phyloP scores from a whole-genome alignment of 2,888 invertebrate species.

The Acronicta alni region DNA sequence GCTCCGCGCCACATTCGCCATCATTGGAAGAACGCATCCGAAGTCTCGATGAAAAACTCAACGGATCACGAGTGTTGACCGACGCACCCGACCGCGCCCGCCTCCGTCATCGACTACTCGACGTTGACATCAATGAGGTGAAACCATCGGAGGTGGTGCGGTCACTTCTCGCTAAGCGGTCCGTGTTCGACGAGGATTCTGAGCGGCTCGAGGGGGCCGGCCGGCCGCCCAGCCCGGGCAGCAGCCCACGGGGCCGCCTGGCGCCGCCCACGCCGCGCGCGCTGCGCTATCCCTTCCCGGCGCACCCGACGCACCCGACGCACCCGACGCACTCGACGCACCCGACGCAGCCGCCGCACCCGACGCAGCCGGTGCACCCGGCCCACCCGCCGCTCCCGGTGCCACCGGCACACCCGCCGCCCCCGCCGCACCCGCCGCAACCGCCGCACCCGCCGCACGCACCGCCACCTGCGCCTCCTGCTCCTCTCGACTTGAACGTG shows the following conservation, averaged over 20 bases:
- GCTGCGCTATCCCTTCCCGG: conserved; percentile 94
- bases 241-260: conserved; percentile 83
- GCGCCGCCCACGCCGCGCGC: conserved; percentile 80
- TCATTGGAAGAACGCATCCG: conserved; percentile 96
- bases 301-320: conserved; percentile 91
- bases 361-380: conserved; percentile 16
- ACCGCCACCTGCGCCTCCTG: conserved; percentile 57
- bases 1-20: conserved; percentile 93
- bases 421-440: conserved; percentile 49
- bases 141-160: conserved; percentile 98
- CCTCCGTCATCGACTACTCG: conserved; percentile 93
- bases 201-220: conserved; percentile 96
- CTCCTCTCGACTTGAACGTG: conserved; percentile 53
- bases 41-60: conserved; percentile 97
- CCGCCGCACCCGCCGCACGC: conserved; percentile 6
- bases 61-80: conserved; percentile 90
- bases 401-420: too few species aligned
- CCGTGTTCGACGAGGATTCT: conserved; percentile 98
- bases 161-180: conserved; percentile 96
- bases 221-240: conserved; percentile 92
- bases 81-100: conserved; percentile 90
- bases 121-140: conserved; percentile 93
- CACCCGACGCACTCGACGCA: conserved; percentile 24
- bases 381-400: conserved; percentile 94
- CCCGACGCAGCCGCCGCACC: conserved; percentile 35